Evolutionary conservation across 2,888 invertebrate species (phyloP), one percentile per base, ranked within the genome.

Genomic region (Tethea ocularis): DNA sequence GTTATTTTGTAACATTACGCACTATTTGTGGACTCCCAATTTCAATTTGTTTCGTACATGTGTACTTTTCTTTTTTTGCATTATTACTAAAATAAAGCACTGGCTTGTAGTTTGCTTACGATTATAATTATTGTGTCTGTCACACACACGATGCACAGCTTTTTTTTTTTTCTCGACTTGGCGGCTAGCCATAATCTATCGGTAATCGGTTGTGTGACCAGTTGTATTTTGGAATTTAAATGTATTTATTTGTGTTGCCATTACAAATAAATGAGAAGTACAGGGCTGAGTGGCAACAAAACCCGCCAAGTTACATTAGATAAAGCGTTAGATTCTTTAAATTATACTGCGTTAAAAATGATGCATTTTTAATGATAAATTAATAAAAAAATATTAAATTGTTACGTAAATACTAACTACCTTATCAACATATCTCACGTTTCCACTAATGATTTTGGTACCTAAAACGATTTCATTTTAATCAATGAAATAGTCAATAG

Each of bases 81-180:
- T 83, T 84, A 72, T 81, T 75, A n/a, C n/a, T n/a, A 71, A 76
- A 69, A 61, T 68, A 78, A 64, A 82, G 86, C 91, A 91, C 91
- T 76, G 72, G 90, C 91, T 91, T 91, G 79, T 89, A 89, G 88
- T 83, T 68, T 33, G 88, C 88, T 91, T 89, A 70, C 71, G 67
- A 66, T 74, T 74, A 67, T 68, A 72, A 72, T 70, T 62, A 63
- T 61, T 73, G 74, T 84, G 71, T 77, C 74, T 75, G 75, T 78
- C 74, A 77, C 68, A 46, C 74, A 77, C 68, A 46, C 46, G 46
- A 46, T 33, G 54, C 67, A 75, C 72, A 70, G 71, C 72, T 78
- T 78, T 60, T 67, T 67, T 71, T 67, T 65, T 71, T 61, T 70
- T 69, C 53, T 70, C 36, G 58, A 71, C 61, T 69, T 75, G 71